Evolutionary conservation across 30 jellyfish, hydroid and myxozoan species (phyloP).

Genomic region (Aurelia coerulea): DNA sequence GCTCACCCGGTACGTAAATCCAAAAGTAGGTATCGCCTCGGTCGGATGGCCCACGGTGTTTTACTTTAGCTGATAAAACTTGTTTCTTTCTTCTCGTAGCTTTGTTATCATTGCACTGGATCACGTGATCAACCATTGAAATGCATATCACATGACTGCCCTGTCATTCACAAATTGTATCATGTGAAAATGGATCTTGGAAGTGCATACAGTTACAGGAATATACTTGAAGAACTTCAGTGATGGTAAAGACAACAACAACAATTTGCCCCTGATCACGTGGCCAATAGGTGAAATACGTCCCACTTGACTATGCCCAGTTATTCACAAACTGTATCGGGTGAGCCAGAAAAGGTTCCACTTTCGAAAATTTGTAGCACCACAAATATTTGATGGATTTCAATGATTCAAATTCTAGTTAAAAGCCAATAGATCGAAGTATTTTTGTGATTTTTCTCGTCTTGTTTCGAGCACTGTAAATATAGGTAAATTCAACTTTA

Average conservation of each 20-base stretch:
- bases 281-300: conserved; percentile 32
- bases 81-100: conserved; percentile 30
- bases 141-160: conserved; percentile 91
- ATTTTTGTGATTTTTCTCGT: too few species aligned
- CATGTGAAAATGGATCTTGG: conserved; percentile 66
- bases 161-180: conserved; percentile 80
- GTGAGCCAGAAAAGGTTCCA: not conserved
- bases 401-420: too few species aligned
- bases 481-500: too few species aligned
- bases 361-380: too few species aligned
- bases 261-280: conserved; percentile 57
- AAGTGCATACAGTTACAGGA: conserved; percentile 50
- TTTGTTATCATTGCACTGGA: conserved; percentile 86
- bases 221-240: conserved; percentile 38
- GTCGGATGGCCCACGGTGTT: too few species aligned
- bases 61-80: too few species aligned
- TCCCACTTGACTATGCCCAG: conserved; percentile 87
- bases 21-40: too few species aligned
- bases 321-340: conserved; percentile 73
- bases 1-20: too few species aligned
- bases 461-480: too few species aligned
- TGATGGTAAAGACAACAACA: not conserved
- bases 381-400: too few species aligned
- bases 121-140: conserved; percentile 32
- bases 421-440: too few species aligned